A percentile compares a stretch with the other conserved stretches of the same genome.
These are phyloP conservation scores for Orgyia antiqua DNA, from an alignment of 2,888 invertebrate species.

Conservation along the genomic window DNA sequence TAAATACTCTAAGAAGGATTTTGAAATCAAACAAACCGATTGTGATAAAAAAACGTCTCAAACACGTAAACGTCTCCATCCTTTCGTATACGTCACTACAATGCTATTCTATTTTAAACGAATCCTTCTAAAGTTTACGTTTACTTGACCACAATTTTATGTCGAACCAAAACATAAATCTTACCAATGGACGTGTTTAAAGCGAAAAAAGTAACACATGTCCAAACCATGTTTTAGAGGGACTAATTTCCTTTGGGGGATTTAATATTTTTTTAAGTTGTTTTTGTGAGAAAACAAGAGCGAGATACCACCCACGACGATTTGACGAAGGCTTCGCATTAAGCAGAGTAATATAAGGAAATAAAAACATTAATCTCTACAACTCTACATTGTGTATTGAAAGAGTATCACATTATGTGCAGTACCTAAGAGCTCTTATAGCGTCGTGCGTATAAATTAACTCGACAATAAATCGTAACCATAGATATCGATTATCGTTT, in stretches of 20 bases:
- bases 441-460: conserved; percentile 15
- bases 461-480: neutral
- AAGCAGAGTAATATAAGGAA: conserved; percentile 34
- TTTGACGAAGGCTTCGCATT: conserved; percentile 35
- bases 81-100: conserved; percentile 27
- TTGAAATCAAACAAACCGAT: conserved; percentile 54
- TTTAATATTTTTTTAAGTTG: conserved; percentile 54
- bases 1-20: conserved; percentile 50
- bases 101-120: conserved; percentile 42
- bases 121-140: conserved; percentile 43
- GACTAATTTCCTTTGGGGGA: conserved; percentile 73
- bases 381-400: conserved; percentile 22
- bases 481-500: neutral
- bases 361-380: conserved; percentile 39
- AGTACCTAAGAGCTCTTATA: conserved; percentile 17
- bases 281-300: conserved; percentile 52
- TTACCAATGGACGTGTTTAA: conserved; percentile 61
- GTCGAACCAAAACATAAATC: conserved; percentile 67
- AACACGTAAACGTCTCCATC: conserved; percentile 14
- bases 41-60: conserved; percentile 33
- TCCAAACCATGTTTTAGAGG: conserved; percentile 70
- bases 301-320: conserved; percentile 71
- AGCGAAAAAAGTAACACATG: conserved; percentile 77
- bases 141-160: conserved; percentile 57
- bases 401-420: conserved; percentile 19